phyloP scores from a whole-genome alignment of 2,888 invertebrate genomes.

The Polia nebulosa region DNA sequence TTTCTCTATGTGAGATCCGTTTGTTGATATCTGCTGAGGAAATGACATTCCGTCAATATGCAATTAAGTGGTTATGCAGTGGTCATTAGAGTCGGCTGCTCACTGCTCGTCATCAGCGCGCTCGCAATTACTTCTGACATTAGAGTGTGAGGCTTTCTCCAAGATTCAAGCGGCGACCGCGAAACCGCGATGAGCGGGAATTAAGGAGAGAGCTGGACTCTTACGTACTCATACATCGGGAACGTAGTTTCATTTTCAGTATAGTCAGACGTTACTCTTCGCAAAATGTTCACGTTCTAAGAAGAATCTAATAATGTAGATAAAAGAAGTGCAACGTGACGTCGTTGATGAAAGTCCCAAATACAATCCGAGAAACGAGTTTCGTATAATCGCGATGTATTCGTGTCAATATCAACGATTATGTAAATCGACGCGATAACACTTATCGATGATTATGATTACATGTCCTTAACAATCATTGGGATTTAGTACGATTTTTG shows the following conservation, averaged over 20 bases:
- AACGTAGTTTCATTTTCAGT: background rate
- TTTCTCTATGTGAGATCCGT: constrained; percentile 15
- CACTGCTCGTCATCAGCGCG: constrained; percentile 37
- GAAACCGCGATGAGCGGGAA: constrained; percentile 14
- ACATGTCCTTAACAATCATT: constrained; percentile 3
- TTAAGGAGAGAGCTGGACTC: constrained; percentile 33
- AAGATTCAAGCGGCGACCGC: constrained; percentile 6
- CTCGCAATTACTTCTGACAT: constrained; percentile 46
- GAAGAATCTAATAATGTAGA: background rate
- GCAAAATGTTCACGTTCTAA: background rate
- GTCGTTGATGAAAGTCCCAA: background rate
- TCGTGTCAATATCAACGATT: constrained; percentile 28
- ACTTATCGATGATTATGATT: constrained; percentile 8
- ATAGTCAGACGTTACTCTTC: background rate
- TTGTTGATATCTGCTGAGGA: constrained; percentile 30
- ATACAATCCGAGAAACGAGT: constrained; percentile 5
- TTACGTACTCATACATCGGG: background rate
- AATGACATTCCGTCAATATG: constrained; percentile 31
- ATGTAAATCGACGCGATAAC: constrained; percentile 33
- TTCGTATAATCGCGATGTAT: constrained; percentile 5
- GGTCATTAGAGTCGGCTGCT: constrained; percentile 26
- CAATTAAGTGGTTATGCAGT: constrained; percentile 51
- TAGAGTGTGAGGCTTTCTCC: constrained; percentile 54
- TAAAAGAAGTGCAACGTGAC: background rate
- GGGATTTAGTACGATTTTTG: background rate